Conservation (phyloP, 2,797 vertebrate species). For the Astyanax mexicanus region DNA sequence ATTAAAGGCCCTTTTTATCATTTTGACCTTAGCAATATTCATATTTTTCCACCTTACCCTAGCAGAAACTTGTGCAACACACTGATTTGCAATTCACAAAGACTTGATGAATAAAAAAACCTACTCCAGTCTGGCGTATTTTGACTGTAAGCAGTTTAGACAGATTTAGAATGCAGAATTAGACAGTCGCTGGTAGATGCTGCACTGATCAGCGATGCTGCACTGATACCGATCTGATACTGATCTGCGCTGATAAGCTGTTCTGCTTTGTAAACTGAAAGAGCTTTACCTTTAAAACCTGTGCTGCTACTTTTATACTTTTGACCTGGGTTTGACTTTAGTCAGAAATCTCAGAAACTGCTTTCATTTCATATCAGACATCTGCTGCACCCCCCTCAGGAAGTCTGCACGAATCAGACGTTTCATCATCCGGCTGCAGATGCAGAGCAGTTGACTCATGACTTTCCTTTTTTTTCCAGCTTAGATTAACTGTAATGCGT, state of each 20-base stretch:
- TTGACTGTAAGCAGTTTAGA: background rate
- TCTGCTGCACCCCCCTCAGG: background rate
- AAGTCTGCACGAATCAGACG: background rate
- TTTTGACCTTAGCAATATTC: too few species aligned
- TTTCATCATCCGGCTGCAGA: background rate
- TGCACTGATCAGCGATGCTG: background rate
- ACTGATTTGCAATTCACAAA: too few species aligned
- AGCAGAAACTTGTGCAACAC: too few species aligned
- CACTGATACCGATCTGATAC: background rate
- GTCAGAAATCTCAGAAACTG: background rate
- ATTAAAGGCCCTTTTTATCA: too few species aligned
- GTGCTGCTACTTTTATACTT: background rate
- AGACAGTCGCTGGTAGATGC: background rate
- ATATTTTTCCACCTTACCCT: too few species aligned
- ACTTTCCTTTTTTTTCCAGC: background rate
- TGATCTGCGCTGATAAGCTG: background rate
- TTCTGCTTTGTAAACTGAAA: background rate
- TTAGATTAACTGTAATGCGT: background rate
- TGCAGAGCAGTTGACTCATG: conserved; percentile 6
- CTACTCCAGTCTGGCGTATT: too few species aligned
- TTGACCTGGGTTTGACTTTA: conserved; percentile 2
- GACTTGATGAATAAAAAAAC: too few species aligned
- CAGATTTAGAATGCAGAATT: background rate
- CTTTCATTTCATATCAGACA: background rate
- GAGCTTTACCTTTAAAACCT: background rate